phyloP scores from a whole-genome alignment of 2,888 invertebrate genomes.

The Yponomeuta malinellus region DNA sequence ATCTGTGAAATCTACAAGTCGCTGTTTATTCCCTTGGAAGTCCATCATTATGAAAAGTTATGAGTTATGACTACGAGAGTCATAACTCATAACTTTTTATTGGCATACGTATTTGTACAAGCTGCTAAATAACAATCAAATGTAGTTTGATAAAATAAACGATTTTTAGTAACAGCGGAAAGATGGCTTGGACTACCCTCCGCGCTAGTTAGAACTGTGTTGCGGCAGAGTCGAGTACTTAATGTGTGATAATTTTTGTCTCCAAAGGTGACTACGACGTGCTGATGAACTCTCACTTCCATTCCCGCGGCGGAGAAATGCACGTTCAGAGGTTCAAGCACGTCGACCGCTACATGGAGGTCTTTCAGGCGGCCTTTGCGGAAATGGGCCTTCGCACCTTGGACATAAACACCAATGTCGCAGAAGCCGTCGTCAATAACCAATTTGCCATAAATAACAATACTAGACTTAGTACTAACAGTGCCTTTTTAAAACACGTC shows the following conservation, averaged over 20 bases:
- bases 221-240: too few species aligned
- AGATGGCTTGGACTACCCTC: too few species aligned
- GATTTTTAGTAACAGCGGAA: too few species aligned
- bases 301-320: conserved; percentile 65
- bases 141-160: too few species aligned
- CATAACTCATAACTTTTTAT: too few species aligned
- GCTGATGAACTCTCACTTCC: conserved; percentile 61
- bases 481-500: conserved; percentile 58
- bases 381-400: conserved; percentile 61
- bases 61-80: too few species aligned
- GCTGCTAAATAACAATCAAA: too few species aligned
- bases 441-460: conserved; percentile 62
- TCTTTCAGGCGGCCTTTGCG: conserved; percentile 53
- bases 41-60: too few species aligned
- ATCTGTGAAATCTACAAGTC: too few species aligned
- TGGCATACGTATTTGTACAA: too few species aligned
- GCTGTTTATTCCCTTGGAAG: too few species aligned
- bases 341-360: conserved; percentile 55
- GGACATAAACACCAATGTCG: conserved; percentile 60
- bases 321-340: conserved; percentile 63
- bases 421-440: conserved; percentile 61
- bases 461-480: conserved; percentile 62
- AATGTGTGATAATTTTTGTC: not conserved
- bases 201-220: too few species aligned
- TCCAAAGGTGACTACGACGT: conserved; percentile 66